These are phyloP conservation scores for Synchiropus splendidus DNA, from an alignment of 2,113 vertebrate species.

Conservation along the genomic window DNA sequence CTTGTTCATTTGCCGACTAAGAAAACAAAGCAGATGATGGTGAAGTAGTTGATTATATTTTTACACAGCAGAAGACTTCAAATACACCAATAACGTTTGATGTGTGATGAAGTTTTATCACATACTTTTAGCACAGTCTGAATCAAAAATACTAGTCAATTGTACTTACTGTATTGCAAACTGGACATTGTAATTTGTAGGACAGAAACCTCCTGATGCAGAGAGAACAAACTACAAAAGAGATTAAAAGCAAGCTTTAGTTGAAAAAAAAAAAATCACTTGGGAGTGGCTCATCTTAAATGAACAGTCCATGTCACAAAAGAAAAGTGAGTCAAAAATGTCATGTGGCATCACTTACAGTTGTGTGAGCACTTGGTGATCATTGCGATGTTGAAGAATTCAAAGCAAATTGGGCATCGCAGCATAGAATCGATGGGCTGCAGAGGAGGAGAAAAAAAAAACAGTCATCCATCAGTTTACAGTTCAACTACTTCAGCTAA, in stretches of 20 bases:
- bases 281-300: too few relatives aligned
- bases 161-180: conserved; percentile 83
- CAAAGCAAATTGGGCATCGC: conserved; percentile 91
- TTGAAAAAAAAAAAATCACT: not conserved
- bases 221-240: conserved; percentile 82
- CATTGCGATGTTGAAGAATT: conserved; percentile 85
- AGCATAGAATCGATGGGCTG: conserved; percentile 81
- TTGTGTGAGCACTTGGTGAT: conserved; percentile 94
- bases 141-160: conserved; percentile 1
- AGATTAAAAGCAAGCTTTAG: conserved; percentile 33
- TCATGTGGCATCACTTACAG: conserved; percentile 72
- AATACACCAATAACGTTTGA: too few relatives aligned
- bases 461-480: not conserved
- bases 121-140: too few relatives aligned
- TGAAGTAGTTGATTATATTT: not conserved
- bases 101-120: too few relatives aligned
- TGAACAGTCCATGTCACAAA: too few relatives aligned
- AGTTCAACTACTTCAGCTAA: too few relatives aligned
- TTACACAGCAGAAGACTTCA: not conserved
- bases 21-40: conserved; percentile 7
- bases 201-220: conserved; percentile 91
- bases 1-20: conserved; percentile 78
- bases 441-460: conserved; percentile 15
- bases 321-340: too few relatives aligned
- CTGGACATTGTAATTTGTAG: conserved; percentile 85